These are phyloP conservation scores for Hucho hucho DNA, from an alignment of 2,113 vertebrate genomes.

Conservation along the genomic window DNA sequence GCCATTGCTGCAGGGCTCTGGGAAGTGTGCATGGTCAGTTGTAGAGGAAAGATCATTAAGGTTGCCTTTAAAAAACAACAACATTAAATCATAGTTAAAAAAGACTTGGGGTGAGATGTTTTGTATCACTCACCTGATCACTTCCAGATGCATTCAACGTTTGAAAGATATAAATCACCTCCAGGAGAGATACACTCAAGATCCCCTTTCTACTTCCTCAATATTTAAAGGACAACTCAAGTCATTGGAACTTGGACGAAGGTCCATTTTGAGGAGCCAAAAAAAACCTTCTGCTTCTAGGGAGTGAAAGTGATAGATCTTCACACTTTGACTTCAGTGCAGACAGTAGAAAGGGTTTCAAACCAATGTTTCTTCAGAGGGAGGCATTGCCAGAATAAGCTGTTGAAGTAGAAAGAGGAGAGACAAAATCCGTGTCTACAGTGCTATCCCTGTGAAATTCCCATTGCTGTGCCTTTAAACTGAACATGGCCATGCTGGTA, in stretches of 20 bases:
- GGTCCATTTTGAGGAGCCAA: slow-evolving; percentile 19
- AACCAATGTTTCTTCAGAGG: slow-evolving; percentile 42
- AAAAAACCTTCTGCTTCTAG: slow-evolving; percentile 29
- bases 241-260: slow-evolving; percentile 21
- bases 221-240: slow-evolving; percentile 29
- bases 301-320: slow-evolving; percentile 59
- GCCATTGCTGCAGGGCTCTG: background rate
- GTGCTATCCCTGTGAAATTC: slow-evolving; percentile 59
- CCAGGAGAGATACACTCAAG: slow-evolving; percentile 2
- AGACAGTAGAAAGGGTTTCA: slow-evolving; percentile 52
- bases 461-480: slow-evolving; percentile 49
- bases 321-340: slow-evolving; percentile 44
- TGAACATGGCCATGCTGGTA: slow-evolving; percentile 27
- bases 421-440: slow-evolving; percentile 18
- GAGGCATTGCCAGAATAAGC: slow-evolving; percentile 52
- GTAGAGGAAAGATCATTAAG: background rate
- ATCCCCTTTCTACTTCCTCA: slow-evolving; percentile 10
- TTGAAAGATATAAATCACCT: background rate
- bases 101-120: no score
- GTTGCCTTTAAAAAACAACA: background rate
- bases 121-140: no score
- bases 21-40: background rate
- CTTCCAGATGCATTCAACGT: background rate
- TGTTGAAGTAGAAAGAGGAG: slow-evolving; percentile 35
- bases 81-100: background rate